Evolutionary conservation across 2,113 vertebrate species (phyloP).

Genomic region (Ctenomys sociabilis): DNA sequence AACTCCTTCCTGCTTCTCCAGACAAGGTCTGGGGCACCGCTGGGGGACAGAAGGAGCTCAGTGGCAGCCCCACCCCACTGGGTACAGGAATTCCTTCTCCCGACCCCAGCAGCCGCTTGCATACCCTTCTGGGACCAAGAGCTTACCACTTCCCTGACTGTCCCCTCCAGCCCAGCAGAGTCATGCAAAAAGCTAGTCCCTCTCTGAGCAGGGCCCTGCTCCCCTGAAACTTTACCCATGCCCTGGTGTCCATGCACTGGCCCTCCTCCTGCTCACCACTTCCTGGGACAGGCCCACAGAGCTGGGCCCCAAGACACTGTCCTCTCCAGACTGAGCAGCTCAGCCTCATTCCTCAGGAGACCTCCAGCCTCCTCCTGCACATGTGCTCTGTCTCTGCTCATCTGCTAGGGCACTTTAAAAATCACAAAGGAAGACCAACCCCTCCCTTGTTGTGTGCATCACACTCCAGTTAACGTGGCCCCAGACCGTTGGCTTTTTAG

Average conservation of each 20-base stretch:
- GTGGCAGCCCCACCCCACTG: not conserved
- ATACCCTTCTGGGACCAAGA: not conserved
- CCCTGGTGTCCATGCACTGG: not conserved
- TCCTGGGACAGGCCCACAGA: not conserved
- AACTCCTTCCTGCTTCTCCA: conserved; percentile 69
- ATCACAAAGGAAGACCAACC: not conserved
- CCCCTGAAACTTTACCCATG: not conserved
- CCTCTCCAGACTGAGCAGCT: not conserved
- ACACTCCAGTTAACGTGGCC: not conserved
- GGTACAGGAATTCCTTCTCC: not conserved
- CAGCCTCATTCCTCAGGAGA: not conserved
- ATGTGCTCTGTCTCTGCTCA: not conserved
- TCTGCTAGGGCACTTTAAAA: not conserved
- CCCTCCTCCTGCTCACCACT: no score
- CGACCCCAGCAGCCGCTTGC: not conserved
- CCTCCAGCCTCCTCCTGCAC: not conserved
- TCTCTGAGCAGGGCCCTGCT: not conserved
- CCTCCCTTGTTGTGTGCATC: not conserved
- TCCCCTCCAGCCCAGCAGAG: not conserved
- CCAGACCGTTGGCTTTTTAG: not conserved
- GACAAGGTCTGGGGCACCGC: conserved; percentile 50
- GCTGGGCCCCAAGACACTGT: not conserved
- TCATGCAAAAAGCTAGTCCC: not conserved
- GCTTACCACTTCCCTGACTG: not conserved
- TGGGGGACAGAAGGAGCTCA: not conserved